These are phyloP conservation scores for Cossypha heuglini DNA, from an alignment of 2,797 vertebrate species.

Conservation along the genomic window DNA sequence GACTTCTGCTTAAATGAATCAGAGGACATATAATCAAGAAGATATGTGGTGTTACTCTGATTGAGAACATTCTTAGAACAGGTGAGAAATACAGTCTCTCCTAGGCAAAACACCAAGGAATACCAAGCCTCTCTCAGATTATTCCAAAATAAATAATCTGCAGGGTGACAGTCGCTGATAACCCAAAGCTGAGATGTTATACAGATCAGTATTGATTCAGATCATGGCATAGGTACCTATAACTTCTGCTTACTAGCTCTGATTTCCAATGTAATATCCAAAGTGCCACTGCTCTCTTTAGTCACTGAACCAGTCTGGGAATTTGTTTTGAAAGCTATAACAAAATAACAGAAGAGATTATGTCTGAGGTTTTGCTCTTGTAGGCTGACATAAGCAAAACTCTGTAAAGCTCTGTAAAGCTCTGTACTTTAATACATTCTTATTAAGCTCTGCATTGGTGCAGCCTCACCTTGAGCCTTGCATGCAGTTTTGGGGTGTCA, in stretches of 20 bases:
- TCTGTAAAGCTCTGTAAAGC: background rate
- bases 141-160: background rate
- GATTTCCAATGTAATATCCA: background rate
- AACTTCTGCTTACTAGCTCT: background rate
- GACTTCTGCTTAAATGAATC: background rate
- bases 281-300: background rate
- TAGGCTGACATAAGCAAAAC: background rate
- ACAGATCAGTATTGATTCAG: background rate
- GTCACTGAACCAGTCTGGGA: background rate
- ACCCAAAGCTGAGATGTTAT: background rate
- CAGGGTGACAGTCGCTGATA: background rate
- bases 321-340: background rate
- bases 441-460: accelerated
- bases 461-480: background rate
- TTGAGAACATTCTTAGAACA: background rate
- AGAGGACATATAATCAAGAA: background rate
- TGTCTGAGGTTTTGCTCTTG: background rate
- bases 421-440: background rate
- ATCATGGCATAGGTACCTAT: background rate
- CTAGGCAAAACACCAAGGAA: background rate
- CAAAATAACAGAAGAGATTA: background rate
- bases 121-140: background rate
- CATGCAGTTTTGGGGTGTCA: background rate
- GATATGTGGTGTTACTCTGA: background rate
- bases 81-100: background rate